Base-by-base conservation (phyloP, 1,140 invertebrate genomes). In the Drosophila triauraria region DNA sequence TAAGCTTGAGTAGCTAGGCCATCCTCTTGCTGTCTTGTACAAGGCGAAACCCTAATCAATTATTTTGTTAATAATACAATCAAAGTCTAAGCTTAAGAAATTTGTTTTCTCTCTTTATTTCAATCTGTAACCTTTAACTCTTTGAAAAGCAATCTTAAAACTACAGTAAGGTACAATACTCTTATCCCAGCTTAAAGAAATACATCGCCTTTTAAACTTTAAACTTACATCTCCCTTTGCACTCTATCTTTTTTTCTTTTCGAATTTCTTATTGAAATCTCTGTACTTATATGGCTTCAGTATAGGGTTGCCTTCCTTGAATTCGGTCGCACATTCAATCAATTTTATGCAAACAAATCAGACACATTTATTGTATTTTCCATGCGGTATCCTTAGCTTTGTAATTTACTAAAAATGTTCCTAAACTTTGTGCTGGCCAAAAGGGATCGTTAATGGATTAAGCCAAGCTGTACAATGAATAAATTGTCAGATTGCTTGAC, bases 391-490 rank as follows among this genome's bases (percentile, higher is more conserved):
- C 30, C 43, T 69, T 42, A 44, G 53, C 44, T 50, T 72, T 74
- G 67, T 51, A 74, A 74, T 74, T 72, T 59, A 35, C n/a, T 44
- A 35, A 72, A 71, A 74, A 72, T 72, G 38, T 60, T 42, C 43
- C 32, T 17, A 65, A 76, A 76, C 62, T 64, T 50, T 67, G 53
- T 20, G 13, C 10, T 25, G 50, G 40, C n/a, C 27, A 30, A 58
- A 56, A 56, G 75, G 57, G 61, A 53, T 78, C 84, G 81, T 88
- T 87, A 87, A 87, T 87, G 83, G 83, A 87, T 87, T 87, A 88
- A 88, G 63, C 72, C 76, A 69, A 67, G 76, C 54, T 47, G 68
- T 53, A 80, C 83, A 87, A 80, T 77, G 71, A 88, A 82, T 80
- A 86, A 80, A 88, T 85, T 85, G 82, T 86, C 82, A 62, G 82